A percentile compares a stretch with the other conserved stretches of the same genome.
Evolutionary conservation across 2,797 vertebrate species (phyloP).

Genomic region (Thamnophis elegans): DNA sequence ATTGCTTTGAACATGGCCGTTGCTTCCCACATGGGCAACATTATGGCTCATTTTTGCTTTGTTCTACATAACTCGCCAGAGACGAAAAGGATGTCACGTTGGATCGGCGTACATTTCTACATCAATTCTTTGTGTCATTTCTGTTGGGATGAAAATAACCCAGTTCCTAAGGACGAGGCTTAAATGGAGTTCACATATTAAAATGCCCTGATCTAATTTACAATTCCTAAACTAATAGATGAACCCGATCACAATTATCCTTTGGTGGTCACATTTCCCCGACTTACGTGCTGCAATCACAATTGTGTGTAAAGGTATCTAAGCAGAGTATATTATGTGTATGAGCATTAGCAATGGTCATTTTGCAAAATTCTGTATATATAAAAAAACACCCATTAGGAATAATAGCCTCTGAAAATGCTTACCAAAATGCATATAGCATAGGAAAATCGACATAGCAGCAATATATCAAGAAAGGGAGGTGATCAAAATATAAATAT

Average conservation of each 20-base stretch:
- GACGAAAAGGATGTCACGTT: neutral
- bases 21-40: slow-evolving; percentile 64
- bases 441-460: neutral
- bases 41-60: slow-evolving; percentile 57
- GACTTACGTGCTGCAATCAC: neutral
- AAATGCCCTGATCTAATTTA: neutral
- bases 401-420: neutral
- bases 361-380: neutral
- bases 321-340: neutral
- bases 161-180: neutral
- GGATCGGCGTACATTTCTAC: neutral
- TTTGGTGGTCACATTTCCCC: neutral
- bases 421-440: neutral
- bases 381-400: neutral
- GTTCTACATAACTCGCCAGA: slow-evolving; percentile 37
- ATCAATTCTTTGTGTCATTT: neutral
- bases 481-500: neutral
- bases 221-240: neutral
- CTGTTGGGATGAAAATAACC: neutral
- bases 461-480: neutral
- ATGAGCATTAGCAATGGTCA: neutral
- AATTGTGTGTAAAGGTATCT: neutral
- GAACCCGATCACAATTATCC: neutral
- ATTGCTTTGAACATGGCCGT: slow-evolving; percentile 64
- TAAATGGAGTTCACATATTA: neutral